Evolutionary conservation across 2,888 invertebrate species (phyloP), one percentile per base, ranked within the genome.

Genomic region (Hesperia comma): DNA sequence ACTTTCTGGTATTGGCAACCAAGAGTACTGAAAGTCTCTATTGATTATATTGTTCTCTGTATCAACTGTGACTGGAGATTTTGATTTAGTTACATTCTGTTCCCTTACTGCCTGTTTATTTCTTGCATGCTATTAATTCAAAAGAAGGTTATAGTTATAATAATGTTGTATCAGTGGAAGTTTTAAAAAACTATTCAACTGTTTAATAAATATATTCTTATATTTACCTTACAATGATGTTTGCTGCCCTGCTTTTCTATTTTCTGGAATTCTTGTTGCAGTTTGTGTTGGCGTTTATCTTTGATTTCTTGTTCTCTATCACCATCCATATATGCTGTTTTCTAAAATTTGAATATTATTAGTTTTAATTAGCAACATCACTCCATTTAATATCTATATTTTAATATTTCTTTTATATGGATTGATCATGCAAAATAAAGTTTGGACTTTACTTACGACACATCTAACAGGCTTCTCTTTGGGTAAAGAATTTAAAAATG

Each of bases 1-100:
- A 56, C 85, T 78, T n/a, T 92, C 92, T 0, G 92, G 92, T 0
- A 91, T 88, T 6, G 92, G 92, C 88, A 92, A 87, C 92, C 92
- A 92, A 8, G 92, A 90, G 70, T 92, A 92, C 71, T 89, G 83
- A 54, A 86, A 83, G 68, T 88, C 84, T 63, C 77, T 78, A 21
- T 68, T 73, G 26, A 79, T 76, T 53, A 79, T 79, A 61, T 80
- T 77, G 19, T 80, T 77, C 19, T 74, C 73, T 7, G 68, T 41
- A 46, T 75, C 74, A 6, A 33, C 68, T 68, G 72, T 78, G 2
- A 70, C 46, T 49, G 86, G 84, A 8, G 85, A 82, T 70, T 77
- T 81, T 2, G 84, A 79, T 68, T 75, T 78, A 51, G 69, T 79
- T 14, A n/a, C 12, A 15, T 37, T 61, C 14, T 17, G 49, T 37